Base-by-base conservation (phyloP, 1,140 invertebrate genomes). In the Copidosoma floridanum region DNA sequence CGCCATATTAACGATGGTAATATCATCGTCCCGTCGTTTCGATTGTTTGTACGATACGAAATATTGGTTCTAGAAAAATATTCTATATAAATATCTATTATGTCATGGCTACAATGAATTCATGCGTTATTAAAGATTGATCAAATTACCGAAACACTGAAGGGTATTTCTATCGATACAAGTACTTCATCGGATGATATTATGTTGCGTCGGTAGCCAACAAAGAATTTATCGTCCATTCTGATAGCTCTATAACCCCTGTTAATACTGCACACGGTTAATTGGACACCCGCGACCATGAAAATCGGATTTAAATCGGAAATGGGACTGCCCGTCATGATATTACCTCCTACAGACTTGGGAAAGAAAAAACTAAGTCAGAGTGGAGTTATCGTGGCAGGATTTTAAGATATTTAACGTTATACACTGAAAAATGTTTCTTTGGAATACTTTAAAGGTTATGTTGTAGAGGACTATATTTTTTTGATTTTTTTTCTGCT, bases 261-360 rank as follows among this genome's bases (percentile, higher is more conserved):
- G 8, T 70, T 72, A 67, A 81, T 44, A 75, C 83, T 70, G 82
- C 83, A 68, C 5, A 74, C 12, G 61, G 69, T 71, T 26, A 78
- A 65, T 35, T 74, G 73, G 11, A 76, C 65, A 63, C 83, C 82
- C 51, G 87, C 86, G 10, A 94, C 92, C 83, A 95, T 87, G 57
- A 96, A 86, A 63, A 98, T 87, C 16, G 95, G 94, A 81, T 95
- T 95, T 69, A 98, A 82, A 81, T 98, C 95, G 5, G 94, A 97
- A 71, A 98, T 97, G 0, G 95, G 95, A 79, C 93, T 96, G 20
- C 93, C 93, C 0, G 94, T 97, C 81, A 96, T 89, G 50, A 97
- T 93, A 77, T 97, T 97, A n/a, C 95, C 94, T 44, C 90, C 93
- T 27, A 97, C 75, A 32, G 91, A 86, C 76, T 88, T n/a, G n/a